Evolutionary conservation across 1,140 invertebrate genomes (phyloP), one percentile per base, ranked within the genome.

Genomic region (Brachionus plicatilis): DNA sequence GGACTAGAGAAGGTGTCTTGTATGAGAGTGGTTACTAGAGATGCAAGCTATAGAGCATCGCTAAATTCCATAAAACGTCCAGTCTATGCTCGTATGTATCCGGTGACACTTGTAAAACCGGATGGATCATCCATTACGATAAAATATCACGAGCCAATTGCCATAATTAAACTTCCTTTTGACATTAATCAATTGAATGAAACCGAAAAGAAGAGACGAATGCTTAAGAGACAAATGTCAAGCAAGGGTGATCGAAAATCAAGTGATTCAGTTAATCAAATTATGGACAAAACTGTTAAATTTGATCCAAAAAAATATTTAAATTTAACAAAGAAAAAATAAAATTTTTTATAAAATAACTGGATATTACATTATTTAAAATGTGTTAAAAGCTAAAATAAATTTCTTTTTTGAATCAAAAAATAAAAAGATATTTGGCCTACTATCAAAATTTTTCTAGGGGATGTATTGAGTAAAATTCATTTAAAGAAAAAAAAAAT

Each of bases 111-210:
- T 0, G 93, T 96, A 27, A 89, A 93, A 37, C 90, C 94, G 2
- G 93, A 97, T 92, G 95, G 95, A 70, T 94, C 95, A 68, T 94
- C 93, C 66, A 92, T 94, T 84, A 93, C 91, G 47, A 93, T 95
- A 33, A 90, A 93, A 86, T 95, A 96, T 88, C 91, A 93, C 85
- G 94, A 95, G 89, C 95, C 95, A 7, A 90, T 94, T 84, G 92
- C 92, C 90, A 94, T 96, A 85, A 94, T 97, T 29, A 93, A 92
- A 90, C 29, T 83, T 17, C 80, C 80, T 1, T 29, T 68, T 72
- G 80, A 83, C 68, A 14, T 83, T 0, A 68, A 50, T 45, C 56
- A 68, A 17, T 45, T 83, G 50, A 53, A 12, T 53, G 80, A 83
- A 12, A 53, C 11, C 3, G 80, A 83, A 12, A 47, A 53, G 20